phyloP scores from a whole-genome alignment of 2,113 vertebrate genomes.

The Myotis brandtii region DNA sequence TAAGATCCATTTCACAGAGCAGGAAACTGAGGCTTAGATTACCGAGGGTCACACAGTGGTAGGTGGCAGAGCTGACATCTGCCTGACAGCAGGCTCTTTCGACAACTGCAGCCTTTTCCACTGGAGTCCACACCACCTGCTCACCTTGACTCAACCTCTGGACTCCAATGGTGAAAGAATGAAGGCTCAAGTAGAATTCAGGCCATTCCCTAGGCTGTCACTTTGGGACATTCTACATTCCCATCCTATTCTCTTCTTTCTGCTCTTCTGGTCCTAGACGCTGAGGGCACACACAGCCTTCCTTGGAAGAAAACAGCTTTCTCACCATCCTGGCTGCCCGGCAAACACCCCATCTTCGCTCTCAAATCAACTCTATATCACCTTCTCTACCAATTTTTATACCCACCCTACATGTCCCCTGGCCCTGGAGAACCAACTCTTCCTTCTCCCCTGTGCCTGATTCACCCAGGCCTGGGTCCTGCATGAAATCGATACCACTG shows the following conservation, averaged over 20 bases:
- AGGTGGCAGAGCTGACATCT: neutral
- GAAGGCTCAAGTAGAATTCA: neutral
- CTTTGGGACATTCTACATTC: neutral
- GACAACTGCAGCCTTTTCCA: neutral
- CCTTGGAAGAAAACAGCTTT: neutral
- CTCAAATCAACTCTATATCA: neutral
- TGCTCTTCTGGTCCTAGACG: neutral
- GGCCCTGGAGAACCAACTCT: neutral
- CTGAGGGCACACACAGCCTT: neutral
- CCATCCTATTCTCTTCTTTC: neutral
- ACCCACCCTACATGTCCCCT: neutral
- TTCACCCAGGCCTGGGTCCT: neutral
- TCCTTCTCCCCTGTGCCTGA: neutral
- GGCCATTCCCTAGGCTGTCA: neutral
- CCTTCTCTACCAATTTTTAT: neutral
- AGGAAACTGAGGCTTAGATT: slow-evolving; percentile 8
- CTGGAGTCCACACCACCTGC: neutral
- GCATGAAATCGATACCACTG: neutral
- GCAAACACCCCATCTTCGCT: neutral
- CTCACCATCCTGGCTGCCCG: neutral
- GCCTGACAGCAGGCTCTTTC: neutral
- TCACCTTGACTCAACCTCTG: neutral
- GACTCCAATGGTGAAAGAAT: neutral
- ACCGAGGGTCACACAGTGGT: neutral
- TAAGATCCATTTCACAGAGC: slow-evolving; percentile 9